Evolutionary conservation across 2,113 vertebrate species (phyloP).

Genomic region (Nothocercus nigrocapillus): DNA sequence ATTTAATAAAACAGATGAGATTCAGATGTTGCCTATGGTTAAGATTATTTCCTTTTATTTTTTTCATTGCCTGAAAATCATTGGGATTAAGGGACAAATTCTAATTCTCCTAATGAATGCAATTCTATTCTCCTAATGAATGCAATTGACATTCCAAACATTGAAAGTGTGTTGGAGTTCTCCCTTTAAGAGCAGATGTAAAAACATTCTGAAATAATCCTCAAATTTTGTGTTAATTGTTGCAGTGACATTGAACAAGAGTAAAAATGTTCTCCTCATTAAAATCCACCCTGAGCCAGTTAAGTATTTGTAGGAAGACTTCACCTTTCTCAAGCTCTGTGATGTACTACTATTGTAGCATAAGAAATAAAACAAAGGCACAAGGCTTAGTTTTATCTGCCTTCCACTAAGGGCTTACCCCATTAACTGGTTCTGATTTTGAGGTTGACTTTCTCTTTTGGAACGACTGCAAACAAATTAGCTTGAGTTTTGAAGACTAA

Average conservation of each 20-base stretch:
- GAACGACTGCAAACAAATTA: slow-evolving; percentile 70
- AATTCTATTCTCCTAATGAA: not conserved
- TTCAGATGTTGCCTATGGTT: not conserved
- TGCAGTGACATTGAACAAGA: not conserved
- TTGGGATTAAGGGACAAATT: not conserved
- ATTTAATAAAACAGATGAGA: not conserved
- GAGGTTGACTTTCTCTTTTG: slow-evolving; percentile 83
- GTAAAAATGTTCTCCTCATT: slow-evolving; percentile 27
- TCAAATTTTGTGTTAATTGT: slow-evolving; percentile 2
- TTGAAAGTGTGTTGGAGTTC: not conserved
- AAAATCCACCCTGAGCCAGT: slow-evolving; percentile 51
- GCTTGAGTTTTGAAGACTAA: slow-evolving; percentile 74
- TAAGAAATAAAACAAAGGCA: slow-evolving; percentile 21
- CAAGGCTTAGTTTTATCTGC: slow-evolving; percentile 1
- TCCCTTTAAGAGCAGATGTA: not conserved
- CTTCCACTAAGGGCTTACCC: slow-evolving; percentile 44
- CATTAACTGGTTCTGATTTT: slow-evolving; percentile 49
- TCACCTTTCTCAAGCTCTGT: slow-evolving; percentile 19
- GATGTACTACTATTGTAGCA: slow-evolving; percentile 7
- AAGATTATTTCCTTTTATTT: not conserved
- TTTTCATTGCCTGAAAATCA: not conserved
- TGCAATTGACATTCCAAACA: not conserved
- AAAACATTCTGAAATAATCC: not conserved
- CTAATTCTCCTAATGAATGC: not conserved
- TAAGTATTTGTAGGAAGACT: slow-evolving; percentile 26